phyloP scores from a whole-genome alignment of 2,797 vertebrate genomes.

The Lepilemur ruficaudatus region DNA sequence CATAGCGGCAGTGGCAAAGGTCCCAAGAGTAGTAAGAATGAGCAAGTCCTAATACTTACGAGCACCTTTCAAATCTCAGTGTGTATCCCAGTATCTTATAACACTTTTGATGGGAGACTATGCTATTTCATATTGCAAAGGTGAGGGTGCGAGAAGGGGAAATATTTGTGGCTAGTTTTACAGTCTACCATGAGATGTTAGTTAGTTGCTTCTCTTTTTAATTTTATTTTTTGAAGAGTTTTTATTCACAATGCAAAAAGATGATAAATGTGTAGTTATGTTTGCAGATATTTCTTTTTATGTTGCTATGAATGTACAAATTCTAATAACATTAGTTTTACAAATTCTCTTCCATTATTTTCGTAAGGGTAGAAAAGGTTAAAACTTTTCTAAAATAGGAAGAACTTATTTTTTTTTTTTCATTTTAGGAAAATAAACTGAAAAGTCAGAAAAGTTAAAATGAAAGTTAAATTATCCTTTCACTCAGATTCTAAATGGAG shows the following conservation, averaged over 20 bases:
- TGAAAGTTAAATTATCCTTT: neutral
- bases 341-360: neutral
- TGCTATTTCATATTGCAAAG: neutral
- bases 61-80: neutral
- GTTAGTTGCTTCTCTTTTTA: neutral
- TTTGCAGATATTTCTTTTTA: neutral
- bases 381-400: neutral
- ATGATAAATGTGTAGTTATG: neutral
- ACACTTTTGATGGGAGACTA: neutral
- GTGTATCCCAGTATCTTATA: neutral
- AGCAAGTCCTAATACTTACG: neutral
- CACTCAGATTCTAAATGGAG: neutral
- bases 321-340: neutral
- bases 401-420: neutral
- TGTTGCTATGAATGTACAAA: neutral
- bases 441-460: neutral
- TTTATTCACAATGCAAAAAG: neutral
- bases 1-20: neutral
- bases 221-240: neutral
- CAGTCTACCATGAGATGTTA: neutral
- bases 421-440: neutral
- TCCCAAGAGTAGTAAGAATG: neutral
- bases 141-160: neutral
- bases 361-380: neutral
- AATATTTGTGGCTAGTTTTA: neutral